Base-by-base conservation (phyloP, 2,888 invertebrate species). In the Andrena dorsata region DNA sequence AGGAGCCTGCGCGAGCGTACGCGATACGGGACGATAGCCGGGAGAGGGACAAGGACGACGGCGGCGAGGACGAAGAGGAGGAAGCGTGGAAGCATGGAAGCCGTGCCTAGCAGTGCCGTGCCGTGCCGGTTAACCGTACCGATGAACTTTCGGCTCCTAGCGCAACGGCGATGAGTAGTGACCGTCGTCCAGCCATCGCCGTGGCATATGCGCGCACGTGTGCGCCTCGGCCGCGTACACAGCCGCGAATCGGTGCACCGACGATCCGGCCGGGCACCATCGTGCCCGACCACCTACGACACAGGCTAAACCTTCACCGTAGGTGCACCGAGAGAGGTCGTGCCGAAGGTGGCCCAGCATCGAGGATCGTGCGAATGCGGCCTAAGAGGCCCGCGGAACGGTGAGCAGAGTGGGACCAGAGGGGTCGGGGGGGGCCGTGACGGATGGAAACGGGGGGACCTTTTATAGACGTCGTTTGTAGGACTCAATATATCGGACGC, bases 331-430 rank as follows among this genome's bases (percentile, higher is more conserved):
- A 61, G 89, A 92, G 91, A 93, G 93, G 93, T 93, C 93, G 92
- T 91, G 92, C 90, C 88, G 92, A 91, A 92, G 92, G 92, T 92
- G 91, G 91, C 92, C 90, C 90, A 89, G 91, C 92, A 90, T 90
- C 83, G 92, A 92, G 90, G 91, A 92, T 93, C 92, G 93, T 93
- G 92, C 93, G 92, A 93, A 93, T 88, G 90, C 82, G 85, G 89
- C 86, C 89, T 87, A 86, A 86, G 84, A 74, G 82, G 82, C 76
- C 79, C 61, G 76, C 78, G 73, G 77, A 80, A 82, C 82, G 84
- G 84, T 70, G 89, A 84, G 83, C 82, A 85, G 83, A 85, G 69
- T 63, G 51, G 69, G 49, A 61, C 41, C 41, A 32, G 28, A 61
- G 60, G 13, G 3, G 47, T n/a, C n/a, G 32, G 16, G 63, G 65